Evolutionary conservation across 2,797 vertebrate genomes (phyloP), one percentile per base, ranked within the genome.

Genomic region (Arrhamphus sclerolepis): DNA sequence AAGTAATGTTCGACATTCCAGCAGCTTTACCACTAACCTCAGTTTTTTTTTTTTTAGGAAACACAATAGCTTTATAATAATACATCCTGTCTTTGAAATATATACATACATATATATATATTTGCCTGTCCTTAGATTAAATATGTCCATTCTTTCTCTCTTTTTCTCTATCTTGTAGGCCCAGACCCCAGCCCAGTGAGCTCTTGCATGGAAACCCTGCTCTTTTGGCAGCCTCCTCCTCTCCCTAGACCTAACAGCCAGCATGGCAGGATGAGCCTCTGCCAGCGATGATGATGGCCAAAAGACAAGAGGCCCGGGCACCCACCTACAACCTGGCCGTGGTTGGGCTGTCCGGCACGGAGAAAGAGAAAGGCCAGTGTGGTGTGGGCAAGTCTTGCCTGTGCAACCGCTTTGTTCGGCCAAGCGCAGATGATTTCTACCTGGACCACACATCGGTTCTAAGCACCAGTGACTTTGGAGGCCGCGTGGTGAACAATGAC

Each of bases 401-500:
- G 8, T 98, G 96, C 80, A 99, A 99, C 88, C 94, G 97, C 19
- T 98, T 97, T 4, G 96, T 96, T 6, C 95, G 98, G 41, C 97
- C 96, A 1, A 94, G 95, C 38, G 97, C 98, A 2, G 98, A 99
- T 38, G 94, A 98, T 46, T 99, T 99, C 82, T 91, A 98, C 80
- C 79, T 97, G 83, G 98, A 99, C 74, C 98, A 99, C 86, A 99
- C 98, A 1, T 98, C 98, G 0, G 98, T 99, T 49, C 94, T 99
- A 70, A 98, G 97, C 91, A 99, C 97, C 81, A 98, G 97, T 85
- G 97, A 99, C 90, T 99, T 99, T 66, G 97, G 97, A 29, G 97
- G 97, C 1, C 86, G 97, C 2, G 97, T 98, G 42, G 97, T 98
- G 70, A 99, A 99, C 78, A 99, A 99, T 87, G 97, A 99, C 86